These are phyloP conservation scores for Aphis gossypii DNA, from an alignment of 1,140 invertebrate species.

Conservation along the genomic window DNA sequence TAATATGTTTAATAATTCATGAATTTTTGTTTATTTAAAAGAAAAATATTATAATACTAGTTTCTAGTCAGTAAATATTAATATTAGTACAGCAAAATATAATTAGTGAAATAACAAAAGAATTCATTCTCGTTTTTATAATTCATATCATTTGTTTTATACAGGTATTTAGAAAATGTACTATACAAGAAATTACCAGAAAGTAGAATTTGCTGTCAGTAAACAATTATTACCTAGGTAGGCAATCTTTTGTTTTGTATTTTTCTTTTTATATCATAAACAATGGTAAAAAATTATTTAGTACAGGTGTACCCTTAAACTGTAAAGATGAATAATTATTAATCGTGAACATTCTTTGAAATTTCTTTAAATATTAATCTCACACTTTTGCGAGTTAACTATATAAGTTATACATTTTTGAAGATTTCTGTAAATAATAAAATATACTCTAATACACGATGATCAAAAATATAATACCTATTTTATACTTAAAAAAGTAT, in stretches of 20 bases:
- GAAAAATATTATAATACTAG: neutral
- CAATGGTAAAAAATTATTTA: constrained; percentile 39
- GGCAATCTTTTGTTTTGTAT: constrained; percentile 11
- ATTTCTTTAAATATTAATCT: constrained; percentile 22
- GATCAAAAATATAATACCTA: neutral
- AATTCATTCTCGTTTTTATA: neutral
- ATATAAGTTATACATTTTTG: neutral
- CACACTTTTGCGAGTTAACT: neutral
- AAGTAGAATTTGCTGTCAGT: constrained; percentile 1
- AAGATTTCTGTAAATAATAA: neutral
- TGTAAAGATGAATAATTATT: constrained; percentile 9
- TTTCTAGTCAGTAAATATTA: neutral
- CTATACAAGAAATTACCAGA: neutral
- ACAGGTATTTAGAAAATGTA: neutral
- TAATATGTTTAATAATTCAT: neutral
- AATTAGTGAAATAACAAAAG: neutral
- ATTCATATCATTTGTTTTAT: neutral
- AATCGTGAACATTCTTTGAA: neutral
- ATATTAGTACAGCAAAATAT: neutral
- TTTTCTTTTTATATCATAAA: constrained; percentile 19
- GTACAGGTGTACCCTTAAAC: constrained; percentile 31
- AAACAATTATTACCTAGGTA: neutral
- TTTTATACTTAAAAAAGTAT: neutral
- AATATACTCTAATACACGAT: neutral
- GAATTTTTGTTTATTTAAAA: neutral